Evolutionary conservation across 2,113 vertebrate genomes (phyloP), one percentile per base, ranked within the genome.

Genomic region (Orthonyx spaldingii): DNA sequence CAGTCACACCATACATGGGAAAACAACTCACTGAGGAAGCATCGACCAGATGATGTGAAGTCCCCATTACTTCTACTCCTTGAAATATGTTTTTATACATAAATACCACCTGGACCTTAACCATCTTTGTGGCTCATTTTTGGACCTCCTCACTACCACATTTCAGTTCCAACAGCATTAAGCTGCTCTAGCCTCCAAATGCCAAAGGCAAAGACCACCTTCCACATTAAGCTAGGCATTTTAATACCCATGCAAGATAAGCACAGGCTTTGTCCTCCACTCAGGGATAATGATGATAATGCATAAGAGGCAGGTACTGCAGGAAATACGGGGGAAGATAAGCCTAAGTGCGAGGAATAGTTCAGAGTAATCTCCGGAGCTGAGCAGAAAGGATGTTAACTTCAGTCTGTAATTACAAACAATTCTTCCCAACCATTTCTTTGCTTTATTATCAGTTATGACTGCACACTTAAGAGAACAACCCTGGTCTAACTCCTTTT

Each of bases 381-480:
- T 49, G 35, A 56, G 64, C 26, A 26, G 47, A 87, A 94, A 90
- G 32, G 27, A 84, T 47, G 9, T 33, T 47, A 74, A 72, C 52
- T 60, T 85, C 50, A 74, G 41, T 24, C 50, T 63, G n/a, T 57
- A 90, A 93, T 86, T 86, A 80, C 42, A 92, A 80, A 88, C 70
- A 50, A 57, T 72, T 79, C 49, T 80, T 80, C 53, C 53, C 68
- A 93, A 70, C 11, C 30, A 47, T 49, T 55, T 86, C n/a, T 85
- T 84, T 59, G 44, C 75, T 76, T 87, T 87, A 84, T 90, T 84
- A 91, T 56, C 65, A 82, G 44, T 78, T 95, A 65, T 22, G 35
- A 68, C 63, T 52, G 47, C 63, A 89, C 87, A 77, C 12, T 46
- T 53, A 86, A 66, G 33, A 75, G 33, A 90, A 85, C 16, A 61